phyloP scores from a whole-genome alignment of 2,113 vertebrate species.

The Kryptolebias marmoratus region DNA sequence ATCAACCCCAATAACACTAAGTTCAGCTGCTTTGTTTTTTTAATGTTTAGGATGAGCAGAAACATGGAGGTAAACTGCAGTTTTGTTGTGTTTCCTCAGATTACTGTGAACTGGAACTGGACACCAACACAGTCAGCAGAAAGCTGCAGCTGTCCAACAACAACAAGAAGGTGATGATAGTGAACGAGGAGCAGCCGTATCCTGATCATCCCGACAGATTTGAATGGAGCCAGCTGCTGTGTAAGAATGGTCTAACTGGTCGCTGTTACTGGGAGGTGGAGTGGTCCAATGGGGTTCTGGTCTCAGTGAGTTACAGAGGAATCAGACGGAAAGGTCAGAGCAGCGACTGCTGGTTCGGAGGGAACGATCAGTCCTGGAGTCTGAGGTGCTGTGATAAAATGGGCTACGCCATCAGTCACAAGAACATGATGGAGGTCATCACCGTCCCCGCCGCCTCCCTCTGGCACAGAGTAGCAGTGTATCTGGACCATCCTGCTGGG shows the following conservation, averaged over 20 bases:
- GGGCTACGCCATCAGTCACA: slow-evolving; percentile 8
- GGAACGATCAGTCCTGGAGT: slow-evolving; percentile 20
- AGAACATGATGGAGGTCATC: neutral
- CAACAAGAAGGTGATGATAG: neutral
- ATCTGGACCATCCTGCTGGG: too few relatives aligned
- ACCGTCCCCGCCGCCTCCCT: slow-evolving; percentile 2
- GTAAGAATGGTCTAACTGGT: neutral
- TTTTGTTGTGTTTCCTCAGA: neutral
- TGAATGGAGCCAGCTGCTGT: slow-evolving; percentile 22
- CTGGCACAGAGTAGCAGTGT: neutral
- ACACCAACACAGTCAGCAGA: slow-evolving; percentile 4
- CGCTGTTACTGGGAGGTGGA: slow-evolving; percentile 5
- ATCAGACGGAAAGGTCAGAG: too few relatives aligned
- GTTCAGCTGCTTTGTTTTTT: too few relatives aligned
- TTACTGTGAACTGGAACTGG: slow-evolving; percentile 7
- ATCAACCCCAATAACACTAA: too few relatives aligned
- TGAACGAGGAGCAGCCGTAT: neutral
- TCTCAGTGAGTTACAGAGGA: too few relatives aligned
- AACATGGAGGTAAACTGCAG: too few relatives aligned
- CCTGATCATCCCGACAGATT: slow-evolving; percentile 29
- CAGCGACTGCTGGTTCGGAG: too few relatives aligned
- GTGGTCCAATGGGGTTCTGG: too few relatives aligned
- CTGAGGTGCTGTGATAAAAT: slow-evolving; percentile 4
- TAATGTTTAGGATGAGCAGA: neutral
- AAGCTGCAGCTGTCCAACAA: neutral